Conservation (phyloP, 2,797 vertebrate species). For the Pseudotriccus pelzelni region DNA sequence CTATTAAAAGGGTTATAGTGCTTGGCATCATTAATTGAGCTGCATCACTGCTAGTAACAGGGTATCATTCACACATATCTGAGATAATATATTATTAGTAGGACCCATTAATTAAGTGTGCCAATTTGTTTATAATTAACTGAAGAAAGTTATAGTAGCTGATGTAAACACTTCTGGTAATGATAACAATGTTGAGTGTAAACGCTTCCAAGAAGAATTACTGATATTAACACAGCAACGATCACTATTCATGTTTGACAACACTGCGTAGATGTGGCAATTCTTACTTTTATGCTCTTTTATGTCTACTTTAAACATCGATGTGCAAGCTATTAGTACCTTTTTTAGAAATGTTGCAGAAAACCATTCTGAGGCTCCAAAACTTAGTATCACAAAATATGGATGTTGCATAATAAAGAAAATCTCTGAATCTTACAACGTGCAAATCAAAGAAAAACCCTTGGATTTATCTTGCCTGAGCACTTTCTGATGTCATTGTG, state of each 20-base stretch:
- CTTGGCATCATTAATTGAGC: constrained; percentile 22
- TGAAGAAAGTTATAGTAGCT: constrained; percentile 64
- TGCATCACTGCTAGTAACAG: neutral
- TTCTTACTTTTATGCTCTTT: neutral
- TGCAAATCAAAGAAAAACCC: neutral
- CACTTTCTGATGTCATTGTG: neutral
- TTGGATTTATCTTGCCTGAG: neutral
- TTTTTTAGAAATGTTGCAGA: neutral
- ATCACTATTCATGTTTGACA: constrained; percentile 48
- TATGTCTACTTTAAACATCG: constrained; percentile 11
- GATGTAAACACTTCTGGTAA: constrained; percentile 63
- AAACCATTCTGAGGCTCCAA: neutral
- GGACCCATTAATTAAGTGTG: constrained; percentile 62
- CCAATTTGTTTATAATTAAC: constrained; percentile 72
- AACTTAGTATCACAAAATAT: neutral
- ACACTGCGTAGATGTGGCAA: constrained; percentile 1
- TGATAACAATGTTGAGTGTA: constrained; percentile 53
- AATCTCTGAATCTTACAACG: neutral
- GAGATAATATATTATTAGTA: constrained; percentile 26
- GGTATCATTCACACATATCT: constrained; percentile 38
- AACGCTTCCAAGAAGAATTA: constrained; percentile 65
- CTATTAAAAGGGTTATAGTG: neutral
- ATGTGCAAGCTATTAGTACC: neutral
- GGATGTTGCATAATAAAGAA: neutral
- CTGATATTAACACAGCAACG: constrained; percentile 31